A percentile compares a stretch with the other conserved stretches of the same genome.
phyloP scores from a whole-genome alignment of 2,888 invertebrate species.

The Dryobota labecula region DNA sequence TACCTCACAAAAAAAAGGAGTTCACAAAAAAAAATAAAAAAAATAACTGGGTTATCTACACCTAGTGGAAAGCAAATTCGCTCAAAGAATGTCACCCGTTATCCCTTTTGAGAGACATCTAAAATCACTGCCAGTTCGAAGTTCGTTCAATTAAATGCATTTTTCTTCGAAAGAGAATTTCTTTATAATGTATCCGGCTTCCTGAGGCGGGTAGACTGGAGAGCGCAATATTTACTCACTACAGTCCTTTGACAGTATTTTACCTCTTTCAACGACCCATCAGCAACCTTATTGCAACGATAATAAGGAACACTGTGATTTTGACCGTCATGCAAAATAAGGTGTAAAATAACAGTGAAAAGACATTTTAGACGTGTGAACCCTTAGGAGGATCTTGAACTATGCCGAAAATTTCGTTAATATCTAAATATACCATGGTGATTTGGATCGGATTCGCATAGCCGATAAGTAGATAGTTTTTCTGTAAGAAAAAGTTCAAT shows the following conservation, averaged over 20 bases:
- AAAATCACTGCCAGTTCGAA: slow-evolving; percentile 7
- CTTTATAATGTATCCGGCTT: slow-evolving; percentile 31
- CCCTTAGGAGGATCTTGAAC: neutral
- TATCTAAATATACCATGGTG: neutral
- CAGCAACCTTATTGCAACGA: neutral
- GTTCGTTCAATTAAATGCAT: slow-evolving; percentile 11
- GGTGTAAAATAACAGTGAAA: too few relatives aligned
- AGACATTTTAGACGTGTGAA: neutral
- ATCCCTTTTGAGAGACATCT: neutral
- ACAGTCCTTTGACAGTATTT: neutral
- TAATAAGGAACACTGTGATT: neutral
- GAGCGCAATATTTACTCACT: slow-evolving; percentile 4
- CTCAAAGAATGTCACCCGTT: neutral
- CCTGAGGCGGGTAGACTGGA: neutral
- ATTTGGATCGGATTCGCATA: neutral
- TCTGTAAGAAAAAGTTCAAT: neutral
- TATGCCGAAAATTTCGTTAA: neutral
- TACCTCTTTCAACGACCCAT: neutral
- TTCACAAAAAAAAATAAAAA: neutral
- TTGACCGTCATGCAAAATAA: neutral
- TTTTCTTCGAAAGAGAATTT: slow-evolving; percentile 11
- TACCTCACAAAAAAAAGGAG: too few relatives aligned
- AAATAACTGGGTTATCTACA: neutral
- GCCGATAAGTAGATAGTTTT: neutral
- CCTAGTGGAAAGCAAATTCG: neutral